Conservation (phyloP, 2,113 vertebrate species). For the Irena cyanogastra region DNA sequence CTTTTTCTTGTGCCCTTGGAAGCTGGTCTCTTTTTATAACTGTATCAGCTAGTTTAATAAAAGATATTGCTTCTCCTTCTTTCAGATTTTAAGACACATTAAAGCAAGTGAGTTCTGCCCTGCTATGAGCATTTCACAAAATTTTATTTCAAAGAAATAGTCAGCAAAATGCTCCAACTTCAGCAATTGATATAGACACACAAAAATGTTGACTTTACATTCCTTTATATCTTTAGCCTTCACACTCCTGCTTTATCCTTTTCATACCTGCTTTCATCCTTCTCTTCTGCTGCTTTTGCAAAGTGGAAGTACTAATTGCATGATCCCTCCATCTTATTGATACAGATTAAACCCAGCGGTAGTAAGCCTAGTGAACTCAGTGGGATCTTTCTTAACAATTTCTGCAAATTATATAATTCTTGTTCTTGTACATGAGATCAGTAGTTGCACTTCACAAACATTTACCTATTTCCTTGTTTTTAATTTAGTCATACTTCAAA, state of each 20-base stretch:
- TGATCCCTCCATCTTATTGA: conserved; percentile 34
- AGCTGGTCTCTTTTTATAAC: conserved; percentile 48
- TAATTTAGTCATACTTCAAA: not conserved
- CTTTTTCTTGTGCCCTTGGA: conserved; percentile 40
- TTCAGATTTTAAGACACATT: conserved; percentile 46
- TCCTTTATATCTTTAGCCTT: conserved; percentile 10
- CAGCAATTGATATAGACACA: not conserved
- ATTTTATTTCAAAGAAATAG: conserved; percentile 47
- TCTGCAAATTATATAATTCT: conserved; percentile 66
- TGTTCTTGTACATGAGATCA: conserved; percentile 17
- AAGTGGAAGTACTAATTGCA: conserved; percentile 58
- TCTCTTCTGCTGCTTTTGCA: conserved; percentile 43
- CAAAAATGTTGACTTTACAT: conserved; percentile 49
- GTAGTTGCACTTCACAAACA: conserved; percentile 7
- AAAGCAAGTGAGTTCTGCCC: conserved; percentile 40
- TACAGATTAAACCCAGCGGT: conserved; percentile 60
- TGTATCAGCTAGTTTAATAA: conserved; percentile 56
- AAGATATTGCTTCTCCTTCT: conserved; percentile 54
- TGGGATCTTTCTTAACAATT: conserved; percentile 51
- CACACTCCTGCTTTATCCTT: not conserved
- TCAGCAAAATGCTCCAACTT: conserved; percentile 46
- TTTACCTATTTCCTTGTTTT: conserved; percentile 17
- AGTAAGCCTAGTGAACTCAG: conserved; percentile 56
- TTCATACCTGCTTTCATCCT: conserved; percentile 21
- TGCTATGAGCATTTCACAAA: conserved; percentile 33